Evolutionary conservation across 2,888 invertebrate genomes (phyloP), one percentile per base, ranked within the genome.

Genomic region (Petrophora chlorosata): DNA sequence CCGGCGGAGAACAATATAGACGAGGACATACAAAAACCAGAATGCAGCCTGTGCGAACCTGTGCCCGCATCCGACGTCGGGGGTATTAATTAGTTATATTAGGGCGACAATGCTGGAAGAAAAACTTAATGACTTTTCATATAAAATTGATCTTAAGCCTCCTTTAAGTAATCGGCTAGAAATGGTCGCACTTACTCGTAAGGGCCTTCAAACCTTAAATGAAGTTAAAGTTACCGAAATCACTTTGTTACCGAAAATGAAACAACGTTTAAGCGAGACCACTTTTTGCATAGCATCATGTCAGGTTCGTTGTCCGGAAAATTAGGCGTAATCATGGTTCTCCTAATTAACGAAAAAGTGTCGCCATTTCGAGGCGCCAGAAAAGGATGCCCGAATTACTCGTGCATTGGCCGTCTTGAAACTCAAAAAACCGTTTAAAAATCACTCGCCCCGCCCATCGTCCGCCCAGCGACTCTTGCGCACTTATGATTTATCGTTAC

Each of bases 341-440:
- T 73, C 80, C 82, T 88, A 86, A 88, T 89, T 89, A 88, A 82
- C 76, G 82, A 88, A 87, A 88, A 88, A 85, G 78, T 83, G 82
- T 85, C 85, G 77, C 82, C 80, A 78, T 79, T 76, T 67, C 73
- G 61, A 70, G 76, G 79, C 79, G 76, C 83, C 85, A 79, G 84
- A 86, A 84, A 87, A 84, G 87, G 86, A 83, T 73, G 79, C 69
- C 74, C 78, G 79, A 82, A 80, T 80, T 77, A 78, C 77, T 73
- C 79, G 78, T 76, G 82, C 83, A 86, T 88, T 88, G 89, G 89
- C 77, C 79, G 79, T 70, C 61, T 72, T 68, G 72, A 76, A 78
- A 80, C 84, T 86, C 85, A 88, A 89, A 89, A 89, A 89, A 89
- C 85, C 82, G 85, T 88, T 89, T 88, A 88, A 88, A 88, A 88